Percentiles rank a stretch among this genome's conserved stretches.
Conservation (phyloP, 2,113 vertebrate genomes). For the Leptocoma aspasia region DNA sequence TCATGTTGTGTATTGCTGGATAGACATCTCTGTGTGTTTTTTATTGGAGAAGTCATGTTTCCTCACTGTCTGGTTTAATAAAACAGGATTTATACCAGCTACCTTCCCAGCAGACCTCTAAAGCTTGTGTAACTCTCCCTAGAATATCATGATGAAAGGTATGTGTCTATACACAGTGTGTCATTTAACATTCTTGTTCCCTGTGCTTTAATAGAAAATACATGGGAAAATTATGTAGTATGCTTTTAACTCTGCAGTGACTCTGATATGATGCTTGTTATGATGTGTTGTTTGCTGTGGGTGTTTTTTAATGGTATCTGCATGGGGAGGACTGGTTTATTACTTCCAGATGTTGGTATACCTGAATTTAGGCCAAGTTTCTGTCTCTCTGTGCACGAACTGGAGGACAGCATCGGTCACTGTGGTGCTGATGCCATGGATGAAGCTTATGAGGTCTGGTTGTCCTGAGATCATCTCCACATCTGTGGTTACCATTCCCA, state of each 20-base stretch:
- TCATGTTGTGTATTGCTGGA: neutral
- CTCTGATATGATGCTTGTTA: neutral
- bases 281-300: neutral
- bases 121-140: neutral
- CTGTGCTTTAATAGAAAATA: neutral
- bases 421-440: neutral
- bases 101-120: neutral
- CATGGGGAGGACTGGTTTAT: neutral
- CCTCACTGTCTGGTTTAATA: neutral
- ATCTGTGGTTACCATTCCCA: neutral
- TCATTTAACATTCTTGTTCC: neutral
- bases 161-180: neutral
- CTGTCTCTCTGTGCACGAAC: neutral
- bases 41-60: neutral
- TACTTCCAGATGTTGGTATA: neutral
- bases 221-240: rapidly evolving
- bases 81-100: neutral
- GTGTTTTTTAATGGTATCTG: neutral
- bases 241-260: neutral
- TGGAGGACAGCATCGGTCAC: neutral
- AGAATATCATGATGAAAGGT: neutral
- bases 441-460: neutral
- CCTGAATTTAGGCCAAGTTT: neutral
- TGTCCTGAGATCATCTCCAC: neutral
- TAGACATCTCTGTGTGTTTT: neutral